Conservation (phyloP, 64 coral and sea anemone species). For the Montipora sp. region DNA sequence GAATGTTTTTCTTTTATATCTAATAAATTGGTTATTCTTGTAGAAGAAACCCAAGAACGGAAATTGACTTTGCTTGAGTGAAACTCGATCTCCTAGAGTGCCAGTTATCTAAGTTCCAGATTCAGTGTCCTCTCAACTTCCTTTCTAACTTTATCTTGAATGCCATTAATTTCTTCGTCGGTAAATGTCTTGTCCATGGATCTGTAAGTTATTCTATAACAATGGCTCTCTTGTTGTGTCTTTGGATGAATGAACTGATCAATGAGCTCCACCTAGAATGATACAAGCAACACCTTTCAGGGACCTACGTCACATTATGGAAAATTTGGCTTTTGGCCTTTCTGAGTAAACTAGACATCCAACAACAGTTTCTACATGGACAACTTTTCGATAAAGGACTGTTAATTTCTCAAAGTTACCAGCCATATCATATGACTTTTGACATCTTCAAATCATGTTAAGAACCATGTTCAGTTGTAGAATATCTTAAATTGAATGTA, state of each 20-base stretch:
- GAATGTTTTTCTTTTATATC: too few relatives aligned
- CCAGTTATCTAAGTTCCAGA: slow-evolving; percentile 62
- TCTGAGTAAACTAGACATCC: too few relatives aligned
- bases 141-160: slow-evolving; percentile 76
- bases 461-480: too few relatives aligned
- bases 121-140: slow-evolving; percentile 63
- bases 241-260: slow-evolving; percentile 80
- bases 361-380: too few relatives aligned
- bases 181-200: slow-evolving; percentile 91
- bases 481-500: not conserved
- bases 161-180: slow-evolving; percentile 75
- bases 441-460: too few relatives aligned
- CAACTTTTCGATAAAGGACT: too few relatives aligned
- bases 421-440: too few relatives aligned
- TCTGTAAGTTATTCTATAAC: slow-evolving; percentile 86
- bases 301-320: too few relatives aligned
- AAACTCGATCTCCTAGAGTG: not conserved
- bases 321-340: too few relatives aligned
- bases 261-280: slow-evolving; percentile 77
- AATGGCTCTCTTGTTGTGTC: slow-evolving; percentile 81
- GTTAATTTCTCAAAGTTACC: too few relatives aligned
- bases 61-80: not conserved
- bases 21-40: too few relatives aligned
- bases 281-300: not conserved
- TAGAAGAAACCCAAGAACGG: not conserved